These are phyloP conservation scores for Mystacornis crossleyi DNA, from an alignment of 2,113 vertebrate species.

Conservation along the genomic window DNA sequence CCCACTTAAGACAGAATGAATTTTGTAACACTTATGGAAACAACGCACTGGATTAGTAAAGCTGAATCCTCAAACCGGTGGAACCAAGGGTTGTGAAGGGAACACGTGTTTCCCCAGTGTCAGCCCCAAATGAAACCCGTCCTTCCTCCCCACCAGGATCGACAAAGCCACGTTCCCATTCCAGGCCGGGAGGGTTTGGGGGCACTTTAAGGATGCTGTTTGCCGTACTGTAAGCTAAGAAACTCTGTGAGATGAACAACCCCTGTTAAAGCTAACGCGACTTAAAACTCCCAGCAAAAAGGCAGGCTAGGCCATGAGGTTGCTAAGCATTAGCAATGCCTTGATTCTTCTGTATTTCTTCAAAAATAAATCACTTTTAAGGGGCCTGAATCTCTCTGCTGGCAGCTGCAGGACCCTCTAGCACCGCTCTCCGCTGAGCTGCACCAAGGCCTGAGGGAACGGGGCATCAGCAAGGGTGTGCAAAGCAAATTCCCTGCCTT, in stretches of 20 bases:
- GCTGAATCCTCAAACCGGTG: not conserved
- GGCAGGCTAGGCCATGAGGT: conserved; percentile 41
- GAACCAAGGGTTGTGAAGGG: not conserved
- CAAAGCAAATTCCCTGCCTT: conserved; percentile 32
- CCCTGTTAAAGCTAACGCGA: conserved; percentile 47
- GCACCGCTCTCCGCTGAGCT: not conserved
- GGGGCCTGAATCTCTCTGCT: conserved; percentile 23
- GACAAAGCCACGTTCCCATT: not conserved
- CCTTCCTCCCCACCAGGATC: not conserved
- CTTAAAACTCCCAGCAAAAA: conserved; percentile 14
- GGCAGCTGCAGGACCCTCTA: not conserved
- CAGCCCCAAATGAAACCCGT: not conserved
- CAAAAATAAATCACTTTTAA: not conserved
- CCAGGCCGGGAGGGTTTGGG: not conserved
- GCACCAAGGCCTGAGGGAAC: not conserved
- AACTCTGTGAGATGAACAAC: not conserved
- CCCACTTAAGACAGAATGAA: not conserved
- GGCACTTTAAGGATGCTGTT: conserved; percentile 7
- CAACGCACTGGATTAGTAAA: not conserved
- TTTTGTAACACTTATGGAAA: not conserved
- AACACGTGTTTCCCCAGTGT: not conserved
- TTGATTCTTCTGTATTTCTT: not conserved
- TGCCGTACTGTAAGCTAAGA: not conserved
- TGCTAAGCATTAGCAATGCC: conserved; percentile 44
- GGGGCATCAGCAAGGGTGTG: conserved; percentile 18